A percentile compares a stretch with the other conserved stretches of the same genome.
These are phyloP conservation scores for Hypomecis atomaria DNA, from an alignment of 2,888 invertebrate genomes.

Conservation along the genomic window DNA sequence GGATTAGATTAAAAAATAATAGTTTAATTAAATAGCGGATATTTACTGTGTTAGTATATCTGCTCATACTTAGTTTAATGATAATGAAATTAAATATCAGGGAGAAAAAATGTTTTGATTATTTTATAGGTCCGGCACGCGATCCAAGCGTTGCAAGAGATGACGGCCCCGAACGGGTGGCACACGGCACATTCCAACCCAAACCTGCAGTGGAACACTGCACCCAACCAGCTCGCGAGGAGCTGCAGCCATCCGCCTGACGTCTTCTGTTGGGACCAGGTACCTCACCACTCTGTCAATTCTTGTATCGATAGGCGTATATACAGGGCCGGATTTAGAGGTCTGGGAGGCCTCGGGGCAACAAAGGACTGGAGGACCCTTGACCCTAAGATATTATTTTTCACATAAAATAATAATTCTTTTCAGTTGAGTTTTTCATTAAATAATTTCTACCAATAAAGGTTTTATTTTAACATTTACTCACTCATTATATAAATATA, in stretches of 20 bases:
- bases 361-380: too few relatives aligned
- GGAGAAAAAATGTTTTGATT: background rate
- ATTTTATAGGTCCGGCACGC: conserved; percentile 89
- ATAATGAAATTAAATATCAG: background rate
- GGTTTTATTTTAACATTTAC: too few relatives aligned
- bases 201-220: conserved; percentile 86
- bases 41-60: too few relatives aligned
- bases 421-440: too few relatives aligned
- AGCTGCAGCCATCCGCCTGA: conserved; percentile 94
- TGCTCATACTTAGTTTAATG: too few relatives aligned
- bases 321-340: background rate
- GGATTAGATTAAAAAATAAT: too few relatives aligned
- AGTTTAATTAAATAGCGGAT: too few relatives aligned
- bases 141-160: conserved; percentile 92
- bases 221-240: conserved; percentile 86
- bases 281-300: conserved; percentile 36
- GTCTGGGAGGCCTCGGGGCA: too few relatives aligned
- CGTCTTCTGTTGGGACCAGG: conserved; percentile 91
- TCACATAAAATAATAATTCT: too few relatives aligned
- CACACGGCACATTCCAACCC: conserved; percentile 94
- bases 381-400: too few relatives aligned
- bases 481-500: too few relatives aligned
- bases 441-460: too few relatives aligned
- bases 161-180: conserved; percentile 88
- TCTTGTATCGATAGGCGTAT: background rate